Conservation (phyloP, 2,888 invertebrate genomes). For the Leucophenga montana region DNA sequence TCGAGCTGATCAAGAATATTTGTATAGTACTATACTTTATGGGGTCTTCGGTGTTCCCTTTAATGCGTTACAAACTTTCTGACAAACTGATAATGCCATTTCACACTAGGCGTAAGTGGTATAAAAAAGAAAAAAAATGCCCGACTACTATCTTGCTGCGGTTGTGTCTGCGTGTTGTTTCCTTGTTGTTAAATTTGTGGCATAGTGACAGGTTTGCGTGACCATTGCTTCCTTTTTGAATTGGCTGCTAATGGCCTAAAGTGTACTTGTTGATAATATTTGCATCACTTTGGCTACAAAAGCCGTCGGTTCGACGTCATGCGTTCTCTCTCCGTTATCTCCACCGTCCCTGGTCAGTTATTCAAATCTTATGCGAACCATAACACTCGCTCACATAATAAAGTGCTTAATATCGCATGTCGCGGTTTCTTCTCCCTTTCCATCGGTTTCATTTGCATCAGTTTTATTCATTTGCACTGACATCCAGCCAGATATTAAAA, state of each 20-base stretch:
- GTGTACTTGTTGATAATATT: conserved; percentile 68
- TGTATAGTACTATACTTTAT: no score
- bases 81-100: no score
- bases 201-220: conserved; percentile 17
- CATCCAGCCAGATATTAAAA: background rate
- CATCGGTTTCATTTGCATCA: background rate
- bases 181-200: background rate
- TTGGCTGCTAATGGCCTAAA: conserved; percentile 68
- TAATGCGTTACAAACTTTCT: no score
- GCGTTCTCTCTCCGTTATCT: background rate
- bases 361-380: background rate
- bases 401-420: no score
- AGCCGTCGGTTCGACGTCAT: background rate
- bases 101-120: no score
- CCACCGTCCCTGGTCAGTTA: background rate
- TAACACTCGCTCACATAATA: no score
- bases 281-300: conserved; percentile 50
- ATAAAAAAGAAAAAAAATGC: no score
- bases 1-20: background rate
- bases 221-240: conserved; percentile 46
- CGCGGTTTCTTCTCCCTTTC: no score
- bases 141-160: no score
- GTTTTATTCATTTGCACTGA: no score
- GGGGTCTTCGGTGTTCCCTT: no score
- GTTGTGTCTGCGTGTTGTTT: no score